Conservation (phyloP, 2,888 invertebrate genomes). For the Gymnocheta viridis region DNA sequence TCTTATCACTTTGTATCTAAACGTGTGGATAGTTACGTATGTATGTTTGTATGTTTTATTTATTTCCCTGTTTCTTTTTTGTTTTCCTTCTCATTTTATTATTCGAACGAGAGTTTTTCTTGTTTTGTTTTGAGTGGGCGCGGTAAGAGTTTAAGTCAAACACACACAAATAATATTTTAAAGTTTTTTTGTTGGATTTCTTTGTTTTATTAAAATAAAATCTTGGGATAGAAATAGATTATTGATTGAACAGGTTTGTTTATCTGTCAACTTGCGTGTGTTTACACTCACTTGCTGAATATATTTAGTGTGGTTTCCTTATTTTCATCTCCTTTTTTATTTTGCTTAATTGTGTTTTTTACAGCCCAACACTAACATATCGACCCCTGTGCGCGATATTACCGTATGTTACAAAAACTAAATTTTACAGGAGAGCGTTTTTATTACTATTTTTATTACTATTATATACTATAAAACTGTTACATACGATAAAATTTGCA, state of each 20-base stretch:
- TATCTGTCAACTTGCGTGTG: slow-evolving; percentile 5
- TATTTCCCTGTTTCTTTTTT: not conserved
- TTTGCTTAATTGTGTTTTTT: not conserved
- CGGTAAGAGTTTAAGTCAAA: slow-evolving; percentile 48
- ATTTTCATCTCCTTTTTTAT: not conserved
- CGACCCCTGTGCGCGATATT: too few species aligned
- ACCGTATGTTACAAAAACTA: too few species aligned
- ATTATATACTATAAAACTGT: too few species aligned
- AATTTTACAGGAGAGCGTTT: too few species aligned
- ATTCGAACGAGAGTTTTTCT: not conserved
- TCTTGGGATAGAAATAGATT: not conserved
- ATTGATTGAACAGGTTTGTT: not conserved
- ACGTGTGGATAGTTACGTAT: not conserved
- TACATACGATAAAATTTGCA: too few species aligned
- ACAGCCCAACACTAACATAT: too few species aligned
- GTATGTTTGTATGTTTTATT: not conserved
- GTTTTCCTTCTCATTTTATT: not conserved
- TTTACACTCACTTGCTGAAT: slow-evolving; percentile 21
- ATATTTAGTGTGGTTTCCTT: slow-evolving; percentile 3
- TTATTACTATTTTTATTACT: too few species aligned
- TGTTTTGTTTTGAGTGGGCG: slow-evolving; percentile 44
- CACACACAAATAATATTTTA: not conserved
- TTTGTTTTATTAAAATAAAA: too few species aligned
- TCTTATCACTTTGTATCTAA: not conserved
- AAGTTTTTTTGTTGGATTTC: too few species aligned